Evolutionary conservation across 1,140 invertebrate genomes (phyloP).

Genomic region (Cryptotermes secundus): DNA sequence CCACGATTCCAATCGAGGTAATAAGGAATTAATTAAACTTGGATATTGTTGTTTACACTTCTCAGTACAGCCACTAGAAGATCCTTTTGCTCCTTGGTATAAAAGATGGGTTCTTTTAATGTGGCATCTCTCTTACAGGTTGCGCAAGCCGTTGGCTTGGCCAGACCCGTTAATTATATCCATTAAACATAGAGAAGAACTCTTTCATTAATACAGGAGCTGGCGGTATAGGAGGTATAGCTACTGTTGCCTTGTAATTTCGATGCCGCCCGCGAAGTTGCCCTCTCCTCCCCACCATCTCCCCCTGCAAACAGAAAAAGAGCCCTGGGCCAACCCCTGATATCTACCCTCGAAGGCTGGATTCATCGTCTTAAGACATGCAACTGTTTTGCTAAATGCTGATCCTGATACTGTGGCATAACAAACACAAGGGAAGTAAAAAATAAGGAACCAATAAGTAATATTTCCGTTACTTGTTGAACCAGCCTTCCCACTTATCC

Average conservation of each 20-base stretch:
- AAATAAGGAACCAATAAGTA: not conserved
- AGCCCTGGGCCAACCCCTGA: not conserved
- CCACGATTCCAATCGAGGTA: too few species aligned
- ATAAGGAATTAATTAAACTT: too few species aligned
- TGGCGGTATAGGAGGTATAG: not conserved
- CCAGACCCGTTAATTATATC: not conserved
- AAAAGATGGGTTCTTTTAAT: not conserved
- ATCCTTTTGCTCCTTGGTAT: not conserved
- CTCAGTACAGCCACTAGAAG: not conserved
- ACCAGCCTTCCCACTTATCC: not conserved
- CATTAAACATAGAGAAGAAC: slow-evolving; percentile 5
- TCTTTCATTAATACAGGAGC: slow-evolving; percentile 19
- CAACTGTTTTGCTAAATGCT: not conserved
- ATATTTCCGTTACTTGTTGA: not conserved
- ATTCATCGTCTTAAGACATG: not conserved
- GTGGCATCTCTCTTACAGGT: slow-evolving; percentile 3
- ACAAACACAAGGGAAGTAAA: not conserved
- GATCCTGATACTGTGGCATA: not conserved
- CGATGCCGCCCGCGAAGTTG: slow-evolving; percentile 1
- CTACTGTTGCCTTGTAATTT: slow-evolving; percentile 19
- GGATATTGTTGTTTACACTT: too few species aligned
- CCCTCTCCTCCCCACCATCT: not conserved
- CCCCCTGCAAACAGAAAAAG: not conserved
- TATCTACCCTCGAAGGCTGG: not conserved
- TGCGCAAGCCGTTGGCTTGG: not conserved